phyloP scores from a whole-genome alignment of 2,888 invertebrate species.

The Diplazon laetatorius region DNA sequence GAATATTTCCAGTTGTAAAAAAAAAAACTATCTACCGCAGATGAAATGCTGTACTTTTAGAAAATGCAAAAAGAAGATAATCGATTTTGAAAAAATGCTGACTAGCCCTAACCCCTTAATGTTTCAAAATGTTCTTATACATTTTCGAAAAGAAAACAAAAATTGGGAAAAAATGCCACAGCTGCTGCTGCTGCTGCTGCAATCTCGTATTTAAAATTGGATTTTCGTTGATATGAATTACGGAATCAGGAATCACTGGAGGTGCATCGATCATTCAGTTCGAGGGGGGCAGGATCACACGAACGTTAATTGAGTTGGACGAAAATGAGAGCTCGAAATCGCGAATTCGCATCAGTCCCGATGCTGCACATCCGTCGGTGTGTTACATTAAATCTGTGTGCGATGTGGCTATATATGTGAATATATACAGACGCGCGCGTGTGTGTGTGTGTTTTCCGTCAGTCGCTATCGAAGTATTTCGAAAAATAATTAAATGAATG shows the following conservation, averaged over 20 bases:
- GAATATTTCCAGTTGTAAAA: too few species aligned
- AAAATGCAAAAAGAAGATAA: background rate
- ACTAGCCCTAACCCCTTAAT: too few species aligned
- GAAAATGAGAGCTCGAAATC: constrained; percentile 21
- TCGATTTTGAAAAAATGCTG: too few species aligned
- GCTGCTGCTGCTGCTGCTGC: background rate
- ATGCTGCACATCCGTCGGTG: background rate
- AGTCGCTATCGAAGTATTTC: background rate
- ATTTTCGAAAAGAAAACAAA: background rate
- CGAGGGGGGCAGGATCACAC: background rate
- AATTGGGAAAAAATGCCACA: background rate
- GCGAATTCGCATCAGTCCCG: background rate
- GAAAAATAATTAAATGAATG: constrained; percentile 56
- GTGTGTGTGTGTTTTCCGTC: background rate
- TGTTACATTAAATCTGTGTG: background rate
- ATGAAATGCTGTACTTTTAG: background rate
- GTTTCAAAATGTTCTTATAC: too few species aligned
- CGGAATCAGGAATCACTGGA: background rate
- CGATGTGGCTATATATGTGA: background rate
- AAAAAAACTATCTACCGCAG: too few species aligned
- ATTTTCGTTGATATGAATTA: constrained; percentile 2
- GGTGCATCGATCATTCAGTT: background rate
- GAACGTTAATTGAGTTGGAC: background rate
- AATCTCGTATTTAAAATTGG: background rate
- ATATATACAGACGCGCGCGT: background rate